Percentiles rank a stretch among this genome's conserved stretches.
phyloP scores from a whole-genome alignment of 1,140 invertebrate species.

The Nomia melanderi region DNA sequence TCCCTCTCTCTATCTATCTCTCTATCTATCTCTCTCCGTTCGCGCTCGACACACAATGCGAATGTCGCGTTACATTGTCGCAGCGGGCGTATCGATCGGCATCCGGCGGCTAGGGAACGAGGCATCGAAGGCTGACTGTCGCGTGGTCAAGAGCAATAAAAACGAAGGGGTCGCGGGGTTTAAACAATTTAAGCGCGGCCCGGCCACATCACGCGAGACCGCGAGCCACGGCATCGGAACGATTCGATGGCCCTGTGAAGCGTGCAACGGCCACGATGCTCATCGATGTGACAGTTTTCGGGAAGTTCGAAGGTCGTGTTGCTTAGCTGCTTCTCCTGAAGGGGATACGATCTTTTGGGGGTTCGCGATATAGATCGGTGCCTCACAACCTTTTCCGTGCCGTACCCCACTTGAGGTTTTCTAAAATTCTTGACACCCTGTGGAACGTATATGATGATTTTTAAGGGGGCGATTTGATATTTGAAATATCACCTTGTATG shows the following conservation, averaged over 20 bases:
- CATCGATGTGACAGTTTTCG: not conserved
- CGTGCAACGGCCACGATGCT: too few species aligned
- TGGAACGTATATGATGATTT: too few species aligned
- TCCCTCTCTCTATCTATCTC: not conserved
- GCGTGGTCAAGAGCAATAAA: slow-evolving; percentile 39
- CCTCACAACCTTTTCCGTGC: too few species aligned
- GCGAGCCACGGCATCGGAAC: not conserved
- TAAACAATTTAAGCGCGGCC: slow-evolving; percentile 3
- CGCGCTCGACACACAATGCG: slow-evolving; percentile 24
- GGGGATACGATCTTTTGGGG: too few species aligned
- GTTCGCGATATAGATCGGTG: too few species aligned
- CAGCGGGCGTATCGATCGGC: slow-evolving; percentile 41
- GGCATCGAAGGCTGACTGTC: slow-evolving; percentile 44
- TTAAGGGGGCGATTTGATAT: too few species aligned
- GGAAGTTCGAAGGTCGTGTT: not conserved
- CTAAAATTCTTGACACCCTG: too few species aligned
- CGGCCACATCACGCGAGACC: not conserved
- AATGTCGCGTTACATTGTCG: slow-evolving; percentile 46
- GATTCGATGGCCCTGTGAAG: not conserved
- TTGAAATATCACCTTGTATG: too few species aligned
- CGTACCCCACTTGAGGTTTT: too few species aligned
- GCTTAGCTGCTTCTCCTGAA: too few species aligned
- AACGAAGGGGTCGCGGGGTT: slow-evolving; percentile 8
- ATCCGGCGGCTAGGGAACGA: slow-evolving; percentile 34
- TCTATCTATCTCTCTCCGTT: too few species aligned